Evolutionary conservation across 2,797 vertebrate genomes (phyloP).

Genomic region (Halcyon smyrnensis): DNA sequence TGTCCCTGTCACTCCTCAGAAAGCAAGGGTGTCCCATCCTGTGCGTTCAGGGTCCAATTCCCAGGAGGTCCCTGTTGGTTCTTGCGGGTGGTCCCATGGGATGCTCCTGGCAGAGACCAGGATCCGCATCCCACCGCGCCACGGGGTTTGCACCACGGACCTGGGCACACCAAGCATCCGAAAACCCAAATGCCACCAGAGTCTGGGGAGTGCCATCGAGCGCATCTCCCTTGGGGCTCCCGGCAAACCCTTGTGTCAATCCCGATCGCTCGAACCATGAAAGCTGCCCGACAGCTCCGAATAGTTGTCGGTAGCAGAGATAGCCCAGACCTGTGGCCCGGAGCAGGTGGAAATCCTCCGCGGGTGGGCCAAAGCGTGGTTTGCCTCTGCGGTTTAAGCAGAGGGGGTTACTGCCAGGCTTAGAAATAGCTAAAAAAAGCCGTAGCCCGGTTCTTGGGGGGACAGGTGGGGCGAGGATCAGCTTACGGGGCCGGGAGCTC

Average conservation of each 20-base stretch:
- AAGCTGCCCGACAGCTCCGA: fast-evolving
- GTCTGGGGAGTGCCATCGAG: fast-evolving
- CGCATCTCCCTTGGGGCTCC: fast-evolving
- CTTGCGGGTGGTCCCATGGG: background rate
- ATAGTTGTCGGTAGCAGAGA: background rate
- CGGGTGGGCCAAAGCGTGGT: background rate
- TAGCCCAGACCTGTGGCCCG: background rate
- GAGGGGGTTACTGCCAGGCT: background rate
- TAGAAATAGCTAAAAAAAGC: conserved; percentile 75
- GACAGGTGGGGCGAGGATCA: conserved; percentile 67
- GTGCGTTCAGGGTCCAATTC: fast-evolving
- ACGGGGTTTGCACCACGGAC: fast-evolving
- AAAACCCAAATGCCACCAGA: fast-evolving
- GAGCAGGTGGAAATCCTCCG: conserved; percentile 47
- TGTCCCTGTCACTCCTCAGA: background rate
- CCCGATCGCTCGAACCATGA: background rate
- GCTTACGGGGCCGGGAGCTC: conserved; percentile 15
- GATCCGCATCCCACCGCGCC: fast-evolving
- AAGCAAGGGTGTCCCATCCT: background rate
- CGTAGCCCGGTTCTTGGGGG: background rate
- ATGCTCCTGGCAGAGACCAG: background rate
- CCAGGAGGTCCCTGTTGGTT: background rate
- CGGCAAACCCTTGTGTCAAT: background rate
- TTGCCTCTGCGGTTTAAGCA: background rate
- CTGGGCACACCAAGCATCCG: background rate